A percentile compares a stretch with the other conserved stretches of the same genome.
Evolutionary conservation across 2,113 vertebrate species (phyloP).

Genomic region (Nycticorax nycticorax): DNA sequence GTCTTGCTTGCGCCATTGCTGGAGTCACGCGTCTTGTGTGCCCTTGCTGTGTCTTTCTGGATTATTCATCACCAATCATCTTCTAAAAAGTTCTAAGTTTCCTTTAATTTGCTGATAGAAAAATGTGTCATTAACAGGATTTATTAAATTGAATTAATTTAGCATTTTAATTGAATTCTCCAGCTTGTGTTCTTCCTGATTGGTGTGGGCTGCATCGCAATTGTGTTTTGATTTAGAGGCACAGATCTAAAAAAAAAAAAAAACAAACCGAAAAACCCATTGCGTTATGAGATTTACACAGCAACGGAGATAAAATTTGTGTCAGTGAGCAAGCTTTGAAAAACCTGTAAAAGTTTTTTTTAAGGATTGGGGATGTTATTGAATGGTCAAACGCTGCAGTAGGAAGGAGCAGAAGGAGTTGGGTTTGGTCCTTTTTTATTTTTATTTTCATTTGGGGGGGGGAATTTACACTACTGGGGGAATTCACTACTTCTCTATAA

Average conservation of each 20-base stretch:
- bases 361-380: background rate
- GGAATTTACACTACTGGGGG: background rate
- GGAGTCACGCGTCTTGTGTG: background rate
- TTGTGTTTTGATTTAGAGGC: slow-evolving; percentile 16
- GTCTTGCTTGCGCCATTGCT: background rate
- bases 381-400: rapidly evolving
- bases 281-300: background rate
- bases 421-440: background rate
- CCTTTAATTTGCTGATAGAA: slow-evolving; percentile 59
- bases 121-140: slow-evolving; percentile 71
- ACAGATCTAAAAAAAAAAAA: background rate
- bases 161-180: slow-evolving; percentile 71
- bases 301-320: background rate
- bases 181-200: slow-evolving; percentile 15
- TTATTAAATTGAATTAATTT: slow-evolving; percentile 73
- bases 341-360: background rate
- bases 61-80: slow-evolving; percentile 23
- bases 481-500: background rate
- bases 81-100: slow-evolving; percentile 15
- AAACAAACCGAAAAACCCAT: background rate
- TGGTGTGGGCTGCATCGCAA: background rate
- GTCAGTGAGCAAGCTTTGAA: background rate
- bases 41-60: background rate
- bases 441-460: background rate
- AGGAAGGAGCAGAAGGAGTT: background rate